These are phyloP conservation scores for Bucorvus abyssinicus DNA, from an alignment of 2,797 vertebrate species.

Conservation along the genomic window DNA sequence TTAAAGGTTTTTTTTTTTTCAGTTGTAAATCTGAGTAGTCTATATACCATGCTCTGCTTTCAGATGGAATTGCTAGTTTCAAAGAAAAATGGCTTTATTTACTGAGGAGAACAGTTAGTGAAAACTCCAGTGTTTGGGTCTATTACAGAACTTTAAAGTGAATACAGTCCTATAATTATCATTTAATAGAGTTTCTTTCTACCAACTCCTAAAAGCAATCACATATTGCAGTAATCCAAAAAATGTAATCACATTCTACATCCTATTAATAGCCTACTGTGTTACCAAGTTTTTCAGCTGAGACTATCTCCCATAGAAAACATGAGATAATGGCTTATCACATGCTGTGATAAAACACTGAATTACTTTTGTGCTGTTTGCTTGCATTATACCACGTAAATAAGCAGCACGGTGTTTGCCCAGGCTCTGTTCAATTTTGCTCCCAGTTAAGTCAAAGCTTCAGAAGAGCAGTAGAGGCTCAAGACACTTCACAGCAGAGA, in stretches of 20 bases:
- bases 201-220: slow-evolving; percentile 77
- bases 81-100: slow-evolving; percentile 75
- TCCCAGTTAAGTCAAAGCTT: neutral
- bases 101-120: slow-evolving; percentile 71
- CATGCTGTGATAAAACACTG: slow-evolving; percentile 66
- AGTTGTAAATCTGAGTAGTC: slow-evolving; percentile 4
- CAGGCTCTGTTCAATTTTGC: neutral
- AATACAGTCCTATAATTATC: slow-evolving; percentile 74
- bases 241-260: slow-evolving; percentile 69
- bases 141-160: slow-evolving; percentile 74
- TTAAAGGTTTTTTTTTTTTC: neutral
- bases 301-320: slow-evolving; percentile 69
- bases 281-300: slow-evolving; percentile 62
- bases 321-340: slow-evolving; percentile 68
- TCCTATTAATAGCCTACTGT: slow-evolving; percentile 75
- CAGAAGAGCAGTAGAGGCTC: neutral
- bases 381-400: slow-evolving; percentile 52
- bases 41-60: neutral
- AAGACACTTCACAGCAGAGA: neutral
- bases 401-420: slow-evolving; percentile 51
- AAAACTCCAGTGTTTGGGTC: slow-evolving; percentile 70
- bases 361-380: slow-evolving; percentile 60
- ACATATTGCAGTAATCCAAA: slow-evolving; percentile 75
- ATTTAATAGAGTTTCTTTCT: slow-evolving; percentile 77
- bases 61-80: slow-evolving; percentile 62